Percentiles rank a stretch among this genome's conserved stretches.
phyloP scores from a whole-genome alignment of 2,113 vertebrate genomes.

The Syngnathus typhle region DNA sequence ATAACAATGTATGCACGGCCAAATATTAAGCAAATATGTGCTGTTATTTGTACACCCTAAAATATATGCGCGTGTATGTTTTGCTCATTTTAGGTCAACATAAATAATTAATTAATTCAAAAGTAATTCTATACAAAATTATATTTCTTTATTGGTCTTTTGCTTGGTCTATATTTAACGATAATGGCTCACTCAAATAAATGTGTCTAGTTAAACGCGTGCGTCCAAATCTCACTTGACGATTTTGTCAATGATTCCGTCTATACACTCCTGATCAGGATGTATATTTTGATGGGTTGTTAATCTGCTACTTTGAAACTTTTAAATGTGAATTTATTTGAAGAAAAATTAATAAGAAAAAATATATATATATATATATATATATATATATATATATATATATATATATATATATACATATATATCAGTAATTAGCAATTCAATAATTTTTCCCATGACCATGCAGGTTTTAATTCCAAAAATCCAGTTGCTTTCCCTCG shows the following conservation, averaged over 20 bases:
- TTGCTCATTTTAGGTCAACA: not conserved
- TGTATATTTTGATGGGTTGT: no score
- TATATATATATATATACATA: no score
- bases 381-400: no score
- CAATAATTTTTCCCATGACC: not conserved
- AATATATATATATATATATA: no score
- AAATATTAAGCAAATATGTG: not conserved
- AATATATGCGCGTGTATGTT: not conserved
- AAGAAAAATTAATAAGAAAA: no score
- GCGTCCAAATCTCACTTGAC: slow-evolving; percentile 15
- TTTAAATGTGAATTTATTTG: not conserved
- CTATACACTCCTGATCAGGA: slow-evolving; percentile 10
- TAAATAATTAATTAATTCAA: not conserved
- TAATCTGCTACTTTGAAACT: slow-evolving; percentile 6
- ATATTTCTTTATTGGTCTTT: not conserved
- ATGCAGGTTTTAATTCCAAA: not conserved
- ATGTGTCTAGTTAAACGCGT: not conserved
- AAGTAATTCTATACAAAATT: not conserved
- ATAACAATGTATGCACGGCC: not conserved
- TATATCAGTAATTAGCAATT: no score
- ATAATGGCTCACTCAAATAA: not conserved
- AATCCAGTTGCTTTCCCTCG: not conserved
- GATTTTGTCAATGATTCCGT: slow-evolving; percentile 20
- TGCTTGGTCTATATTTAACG: slow-evolving; percentile 1
- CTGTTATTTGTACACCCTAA: not conserved